Base-by-base conservation (phyloP, 2,888 invertebrate genomes). In the Augochlorella aurata region DNA sequence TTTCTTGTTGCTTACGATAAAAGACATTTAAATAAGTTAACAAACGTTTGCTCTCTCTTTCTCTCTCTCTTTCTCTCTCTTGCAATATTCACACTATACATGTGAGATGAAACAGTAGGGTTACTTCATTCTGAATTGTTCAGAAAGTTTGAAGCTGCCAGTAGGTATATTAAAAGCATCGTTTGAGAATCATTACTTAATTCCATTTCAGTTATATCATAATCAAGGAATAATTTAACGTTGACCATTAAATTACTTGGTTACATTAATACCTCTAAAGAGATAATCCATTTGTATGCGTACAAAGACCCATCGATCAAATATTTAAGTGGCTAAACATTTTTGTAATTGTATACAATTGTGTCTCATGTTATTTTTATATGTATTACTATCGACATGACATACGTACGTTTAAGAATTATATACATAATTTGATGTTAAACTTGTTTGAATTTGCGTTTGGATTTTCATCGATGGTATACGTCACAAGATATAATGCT, bases 1-100 rank as follows among this genome's bases (percentile, higher is more conserved):
- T 85, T 83, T 78, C 83, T 85, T 72, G 79, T 86, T 83, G 81
- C 84, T 85, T 78, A 73, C 21, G 74, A 67, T 84, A 81, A 84
- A 70, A 70, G 74, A 24, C 67, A 84, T 77, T 79, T 69, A 61
- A 76, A 76, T 47, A 58, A 65, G 66, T 68, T 74, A 61, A 68
- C 78, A 74, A 73, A 83, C 63, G 21, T 75, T 77, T 72, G 70
- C 80, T 79, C 78, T 18, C 50, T 18, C 18, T 58, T 21, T 58
- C 2, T 58, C 14, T 58, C 1, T 58, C 52, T 54, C 52, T 29
- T 3, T 29, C 29, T 29, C 4, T 21, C 58, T 81, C 77, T 81
- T 79, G 75, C 58, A 61, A 80, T 75, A 52, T 49, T 44, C 61
- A 67, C 44, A 68, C 63, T 58, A 67, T 79, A 79, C 71, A 52